These are phyloP conservation scores for Porites evermanni DNA, from an alignment of 92 coral and sea anemone genomes.

Conservation along the genomic window DNA sequence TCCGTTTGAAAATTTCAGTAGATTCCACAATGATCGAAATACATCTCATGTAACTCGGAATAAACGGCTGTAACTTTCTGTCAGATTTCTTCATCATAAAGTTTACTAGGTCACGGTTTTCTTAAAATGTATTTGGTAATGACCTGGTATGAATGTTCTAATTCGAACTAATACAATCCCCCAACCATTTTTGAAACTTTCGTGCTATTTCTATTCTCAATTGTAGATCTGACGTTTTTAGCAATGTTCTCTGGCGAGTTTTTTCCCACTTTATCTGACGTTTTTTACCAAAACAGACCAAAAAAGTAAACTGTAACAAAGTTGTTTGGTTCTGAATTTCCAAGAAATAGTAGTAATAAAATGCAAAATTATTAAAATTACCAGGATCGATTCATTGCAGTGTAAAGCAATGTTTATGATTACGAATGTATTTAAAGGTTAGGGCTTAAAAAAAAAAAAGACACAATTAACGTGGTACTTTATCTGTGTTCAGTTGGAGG, in stretches of 20 bases:
- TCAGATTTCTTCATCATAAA: neutral
- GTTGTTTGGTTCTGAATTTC: neutral
- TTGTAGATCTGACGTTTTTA: neutral
- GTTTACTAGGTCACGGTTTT: too few species aligned
- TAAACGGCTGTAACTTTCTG: neutral
- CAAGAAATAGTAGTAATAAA: neutral
- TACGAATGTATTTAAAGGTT: neutral
- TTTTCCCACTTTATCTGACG: neutral
- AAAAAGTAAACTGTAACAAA: neutral
- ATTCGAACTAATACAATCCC: neutral
- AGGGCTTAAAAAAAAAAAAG: neutral
- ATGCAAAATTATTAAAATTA: neutral
- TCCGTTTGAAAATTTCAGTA: neutral
- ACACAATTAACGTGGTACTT: neutral
- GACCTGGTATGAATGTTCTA: neutral
- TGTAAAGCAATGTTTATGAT: neutral
- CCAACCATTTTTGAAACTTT: neutral
- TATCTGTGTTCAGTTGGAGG: neutral
- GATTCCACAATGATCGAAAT: neutral
- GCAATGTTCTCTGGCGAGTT: neutral
- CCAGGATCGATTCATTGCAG: too few species aligned
- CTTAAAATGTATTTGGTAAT: neutral
- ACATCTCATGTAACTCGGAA: neutral
- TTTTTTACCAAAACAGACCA: neutral
- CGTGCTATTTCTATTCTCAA: neutral